Conservation (phyloP, 2,113 vertebrate species). For the Noturus placidus region DNA sequence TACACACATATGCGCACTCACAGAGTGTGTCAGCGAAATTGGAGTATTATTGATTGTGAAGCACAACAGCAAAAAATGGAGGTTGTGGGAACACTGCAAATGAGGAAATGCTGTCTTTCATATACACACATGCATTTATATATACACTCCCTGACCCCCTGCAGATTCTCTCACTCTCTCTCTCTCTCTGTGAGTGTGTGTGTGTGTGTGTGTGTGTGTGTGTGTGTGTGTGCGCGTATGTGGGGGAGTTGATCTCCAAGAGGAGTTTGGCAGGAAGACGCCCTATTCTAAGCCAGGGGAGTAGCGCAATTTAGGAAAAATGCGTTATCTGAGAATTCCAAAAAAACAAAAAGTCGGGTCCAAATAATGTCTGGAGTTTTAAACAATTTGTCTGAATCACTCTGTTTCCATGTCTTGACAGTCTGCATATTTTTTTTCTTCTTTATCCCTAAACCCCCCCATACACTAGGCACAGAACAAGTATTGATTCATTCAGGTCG, state of each 20-base stretch:
- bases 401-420: background rate
- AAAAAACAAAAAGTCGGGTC: constrained; percentile 3
- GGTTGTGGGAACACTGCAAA: constrained; percentile 50
- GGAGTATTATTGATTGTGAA: constrained; percentile 43
- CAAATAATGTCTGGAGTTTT: constrained; percentile 6
- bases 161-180: constrained; percentile 30
- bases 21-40: constrained; percentile 44
- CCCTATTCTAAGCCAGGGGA: constrained; percentile 24
- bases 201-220: constrained; percentile 28
- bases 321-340: constrained; percentile 33
- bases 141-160: constrained; percentile 49
- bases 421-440: background rate
- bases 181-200: background rate
- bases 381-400: constrained; percentile 29
- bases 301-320: constrained; percentile 41
- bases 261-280: constrained; percentile 33
- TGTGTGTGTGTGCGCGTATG: constrained; percentile 25
- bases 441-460: background rate
- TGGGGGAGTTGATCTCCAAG: constrained; percentile 35
- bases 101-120: constrained; percentile 45
- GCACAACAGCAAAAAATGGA: constrained; percentile 39
- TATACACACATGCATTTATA: constrained; percentile 18
- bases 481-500: constrained; percentile 28
- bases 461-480: background rate
- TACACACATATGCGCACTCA: constrained; percentile 9